Evolutionary conservation across 2,113 vertebrate species (phyloP), one percentile per base, ranked within the genome.

Genomic region (Zingel zingel): DNA sequence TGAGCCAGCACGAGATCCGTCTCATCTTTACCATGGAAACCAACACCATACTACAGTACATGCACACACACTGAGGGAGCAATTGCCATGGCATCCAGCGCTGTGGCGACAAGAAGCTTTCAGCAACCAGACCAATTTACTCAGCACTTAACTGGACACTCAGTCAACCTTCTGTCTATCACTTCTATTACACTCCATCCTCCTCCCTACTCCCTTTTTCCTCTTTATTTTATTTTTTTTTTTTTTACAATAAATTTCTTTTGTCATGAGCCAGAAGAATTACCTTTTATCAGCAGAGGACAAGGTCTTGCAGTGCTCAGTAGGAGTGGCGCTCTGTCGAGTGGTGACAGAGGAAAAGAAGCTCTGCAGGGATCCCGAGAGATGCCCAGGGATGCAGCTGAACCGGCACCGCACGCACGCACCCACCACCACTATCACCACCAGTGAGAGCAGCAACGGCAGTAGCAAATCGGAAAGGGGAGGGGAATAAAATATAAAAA

Each of bases 21-120:
- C 90, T 87, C 91, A 88, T 88, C 81, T 93, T 94, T 93, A 88
- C 95, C 94, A 95, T 94, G 94, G 93, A 92, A 93, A 95, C 94
- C 88, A 93, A 92, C 93, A 93, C 83, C 92, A 91, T 88, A 83
- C 88, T 83, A 91, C 66, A 87, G 71, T 79, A 91, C 80, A 91
- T 77, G 77, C 92, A 93, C 82, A 70, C 82, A 79, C 89, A 86
- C 72, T 48, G 76, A 79, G 82, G 83, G 86, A 89, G 86, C 78
- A 83, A 93, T 94, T 90, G 85, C 94, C 90, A 94, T 93, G 90
- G 90, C 88, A 94, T 92, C 92, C 88, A 86, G 88, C 81, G 13
- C 82, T 39, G 81, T 74, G 86, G 85, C 86, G 71, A 92, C 88
- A 56, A 88, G 71, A 89, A 86, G 88, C 89, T 87, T 81, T 84